A percentile compares a stretch with the other conserved stretches of the same genome.
These are phyloP conservation scores for Phenganax marumi DNA, from an alignment of 92 coral and sea anemone species.

Conservation along the genomic window DNA sequence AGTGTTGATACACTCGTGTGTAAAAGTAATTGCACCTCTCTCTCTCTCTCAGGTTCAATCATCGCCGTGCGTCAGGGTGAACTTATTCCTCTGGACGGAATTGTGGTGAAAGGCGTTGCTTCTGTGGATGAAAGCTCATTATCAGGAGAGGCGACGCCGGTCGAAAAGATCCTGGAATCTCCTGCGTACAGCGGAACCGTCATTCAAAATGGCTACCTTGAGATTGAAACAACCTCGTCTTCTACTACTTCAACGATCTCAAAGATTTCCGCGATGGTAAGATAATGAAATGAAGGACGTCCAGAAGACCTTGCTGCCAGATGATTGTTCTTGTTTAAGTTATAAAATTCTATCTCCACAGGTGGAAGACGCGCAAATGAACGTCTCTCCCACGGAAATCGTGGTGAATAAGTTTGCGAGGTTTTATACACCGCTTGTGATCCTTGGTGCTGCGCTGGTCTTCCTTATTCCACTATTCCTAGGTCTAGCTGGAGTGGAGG, in stretches of 20 bases:
- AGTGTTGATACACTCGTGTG: neutral
- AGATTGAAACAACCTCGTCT: conserved; percentile 82
- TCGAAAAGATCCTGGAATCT: conserved; percentile 75
- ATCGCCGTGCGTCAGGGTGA: conserved; percentile 96
- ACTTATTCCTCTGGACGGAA: conserved; percentile 90
- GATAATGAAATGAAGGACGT: too few relatives aligned
- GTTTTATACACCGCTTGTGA: conserved; percentile 84
- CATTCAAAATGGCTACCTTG: conserved; percentile 95
- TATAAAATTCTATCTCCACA: conserved; percentile 58
- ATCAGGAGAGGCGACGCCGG: conserved; percentile 92
- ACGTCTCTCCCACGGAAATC: conserved; percentile 76
- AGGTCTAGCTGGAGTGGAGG: conserved; percentile 91
- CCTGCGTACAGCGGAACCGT: conserved; percentile 89
- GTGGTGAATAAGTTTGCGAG: conserved; percentile 92
- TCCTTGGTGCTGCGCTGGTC: conserved; percentile 70
- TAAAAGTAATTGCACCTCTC: neutral
- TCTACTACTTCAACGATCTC: conserved; percentile 89
- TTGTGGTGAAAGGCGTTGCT: conserved; percentile 83
- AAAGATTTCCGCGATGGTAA: conserved; percentile 51
- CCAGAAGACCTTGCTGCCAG: too few relatives aligned
- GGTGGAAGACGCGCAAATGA: conserved; percentile 86
- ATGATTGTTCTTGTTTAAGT: too few relatives aligned
- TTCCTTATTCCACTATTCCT: conserved; percentile 80
- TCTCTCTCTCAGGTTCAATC: conserved; percentile 58
- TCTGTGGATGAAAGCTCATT: conserved; percentile 97